phyloP scores from a whole-genome alignment of 2,113 vertebrate genomes.

The Danio rerio region GRCz12tu NC_133192.1:30048501-30049000 shows the following conservation, averaged over 20 bases:
- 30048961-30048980: conserved; percentile 28
- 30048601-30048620: conserved; percentile 33
- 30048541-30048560: conserved; percentile 25
- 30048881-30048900: conserved; percentile 79
- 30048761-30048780: conserved; percentile 71
- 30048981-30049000: conserved; percentile 65
- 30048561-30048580: conserved; percentile 29
- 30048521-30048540: conserved; percentile 36
- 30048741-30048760: conserved; percentile 23
- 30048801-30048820: conserved; percentile 73
- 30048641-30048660: conserved; percentile 69
- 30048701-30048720: conserved; percentile 27
- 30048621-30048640: conserved; percentile 49
- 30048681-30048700: conserved; percentile 20
- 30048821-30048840: conserved; percentile 86
- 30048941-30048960: conserved; percentile 45
- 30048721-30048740: conserved; percentile 1
- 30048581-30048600: conserved; percentile 39
- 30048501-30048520: conserved; percentile 63
- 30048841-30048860: conserved; percentile 80
- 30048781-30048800: conserved; percentile 69
- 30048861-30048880: conserved; percentile 79
- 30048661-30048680: conserved; percentile 56
- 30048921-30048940: conserved; percentile 74
- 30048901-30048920: conserved; percentile 83